Evolutionary conservation across 2,888 invertebrate genomes (phyloP), one percentile per base, ranked within the genome.

Genomic region (Ophion costatus): DNA sequence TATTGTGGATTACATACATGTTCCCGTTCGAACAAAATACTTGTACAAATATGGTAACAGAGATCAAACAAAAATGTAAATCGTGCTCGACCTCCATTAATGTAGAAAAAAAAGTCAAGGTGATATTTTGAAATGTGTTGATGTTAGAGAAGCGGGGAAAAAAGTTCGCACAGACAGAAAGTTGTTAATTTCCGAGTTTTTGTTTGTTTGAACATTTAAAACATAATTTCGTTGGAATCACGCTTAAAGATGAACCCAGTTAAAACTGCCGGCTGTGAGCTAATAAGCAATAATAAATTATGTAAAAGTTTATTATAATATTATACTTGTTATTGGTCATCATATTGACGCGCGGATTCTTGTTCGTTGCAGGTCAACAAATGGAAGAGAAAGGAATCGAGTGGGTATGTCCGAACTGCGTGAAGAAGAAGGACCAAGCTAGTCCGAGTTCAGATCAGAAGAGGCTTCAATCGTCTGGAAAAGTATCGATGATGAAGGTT

Each of bases 381-480:
- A 98, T 99, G 97, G 98, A 99, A 93, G 96, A 96, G 77, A 96
- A 97, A 88, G 97, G 98, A 10, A 96, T 96, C 86, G 98, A 98
- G 91, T 98, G 98, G 98, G 96, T 97, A 84, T 98, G 98, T 93
- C 97, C 98, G 0, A 97, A 97, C 91, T 98, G 98, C 93, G 94
- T 95, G 20, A 96, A 96, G 92, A 96, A 96, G 89, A 93, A 94
- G 85, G 92, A 92, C 45, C 92, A 92, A 45, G 86, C 77, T 9
- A 90, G 89, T 73, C 14, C 83, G 1, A 77, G 73, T 69, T 38
- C 70, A 5, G 76, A 84, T 74, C 84, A 71, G 24, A 84, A 76
- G 38, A 81, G 82, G 57, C 29, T 80, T 67, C 78, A 45, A 33
- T 24, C 78, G 22, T 10, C 66, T 17, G 20, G 57, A 10, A 67